Evolutionary conservation across 2,888 invertebrate genomes (phyloP).

Genomic region (Pachymerium ferrugineum): DNA sequence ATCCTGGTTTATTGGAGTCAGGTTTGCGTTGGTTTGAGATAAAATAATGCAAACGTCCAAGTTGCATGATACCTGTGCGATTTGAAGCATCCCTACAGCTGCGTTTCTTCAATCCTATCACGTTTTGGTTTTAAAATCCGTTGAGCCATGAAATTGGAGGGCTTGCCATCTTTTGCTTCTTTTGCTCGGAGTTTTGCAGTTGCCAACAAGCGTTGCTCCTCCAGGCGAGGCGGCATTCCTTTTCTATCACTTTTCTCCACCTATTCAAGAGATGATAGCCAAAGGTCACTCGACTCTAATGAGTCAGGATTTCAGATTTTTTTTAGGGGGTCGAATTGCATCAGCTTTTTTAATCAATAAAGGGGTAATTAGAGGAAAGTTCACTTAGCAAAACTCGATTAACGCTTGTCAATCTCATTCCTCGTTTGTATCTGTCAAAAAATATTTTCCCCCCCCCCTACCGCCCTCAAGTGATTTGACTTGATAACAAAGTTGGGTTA

Average conservation of each 20-base stretch:
- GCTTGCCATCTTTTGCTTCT: constrained; percentile 25
- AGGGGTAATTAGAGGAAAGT: too few species aligned
- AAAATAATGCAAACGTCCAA: neutral
- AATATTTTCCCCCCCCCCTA: too few species aligned
- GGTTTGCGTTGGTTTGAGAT: neutral
- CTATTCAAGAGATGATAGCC: constrained; percentile 9
- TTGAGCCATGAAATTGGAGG: constrained; percentile 25
- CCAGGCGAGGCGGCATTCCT: constrained; percentile 17
- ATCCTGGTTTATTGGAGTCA: too few species aligned
- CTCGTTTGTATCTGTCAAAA: neutral
- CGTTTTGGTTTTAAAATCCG: constrained; percentile 23
- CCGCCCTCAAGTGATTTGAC: neutral
- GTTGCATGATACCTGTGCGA: constrained; percentile 19
- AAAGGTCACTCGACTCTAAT: constrained; percentile 7
- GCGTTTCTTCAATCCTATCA: constrained; percentile 20
- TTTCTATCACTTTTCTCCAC: constrained; percentile 19
- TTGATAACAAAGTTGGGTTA: neutral
- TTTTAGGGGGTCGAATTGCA: neutral
- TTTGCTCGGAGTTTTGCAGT: neutral
- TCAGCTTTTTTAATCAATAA: neutral
- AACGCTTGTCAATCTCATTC: neutral
- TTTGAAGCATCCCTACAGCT: constrained; percentile 3
- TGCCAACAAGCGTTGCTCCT: constrained; percentile 17
- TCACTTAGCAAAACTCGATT: too few species aligned
- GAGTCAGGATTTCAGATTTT: neutral